Conservation (phyloP, 1,140 invertebrate species). For the Holotrichia oblita region DNA sequence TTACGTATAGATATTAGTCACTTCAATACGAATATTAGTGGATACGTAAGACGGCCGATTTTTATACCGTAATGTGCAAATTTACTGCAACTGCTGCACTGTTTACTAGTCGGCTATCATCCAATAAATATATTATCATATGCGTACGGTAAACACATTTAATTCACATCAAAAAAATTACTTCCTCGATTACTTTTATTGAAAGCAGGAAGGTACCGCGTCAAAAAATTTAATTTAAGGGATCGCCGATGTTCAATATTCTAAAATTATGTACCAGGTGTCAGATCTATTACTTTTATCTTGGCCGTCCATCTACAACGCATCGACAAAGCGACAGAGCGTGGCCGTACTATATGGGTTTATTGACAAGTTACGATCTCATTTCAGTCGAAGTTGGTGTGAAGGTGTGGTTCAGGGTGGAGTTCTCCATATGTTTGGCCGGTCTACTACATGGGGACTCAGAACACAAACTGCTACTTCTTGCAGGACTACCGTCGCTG, state of each 20-base stretch:
- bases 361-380: slow-evolving; percentile 43
- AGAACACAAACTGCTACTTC: neutral
- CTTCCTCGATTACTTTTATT: slow-evolving; percentile 1
- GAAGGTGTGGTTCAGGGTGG: slow-evolving; percentile 44
- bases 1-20: no score
- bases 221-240: neutral
- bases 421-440: slow-evolving; percentile 42
- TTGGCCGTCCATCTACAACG: slow-evolving; percentile 13
- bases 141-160: neutral
- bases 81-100: no score
- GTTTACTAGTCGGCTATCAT: no score
- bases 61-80: no score
- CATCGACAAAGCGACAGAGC: slow-evolving; percentile 15
- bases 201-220: neutral
- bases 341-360: slow-evolving; percentile 43
- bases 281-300: slow-evolving; percentile 25
- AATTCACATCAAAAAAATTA: neutral
- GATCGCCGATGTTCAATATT: slow-evolving; percentile 14
- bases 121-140: no score
- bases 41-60: no score
- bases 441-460: neutral
- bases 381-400: slow-evolving; percentile 42
- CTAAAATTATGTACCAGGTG: slow-evolving; percentile 19
- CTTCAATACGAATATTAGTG: no score
- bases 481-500: neutral